phyloP scores from a whole-genome alignment of 2,113 vertebrate species.

The Halichoeres trimaculatus region DNA sequence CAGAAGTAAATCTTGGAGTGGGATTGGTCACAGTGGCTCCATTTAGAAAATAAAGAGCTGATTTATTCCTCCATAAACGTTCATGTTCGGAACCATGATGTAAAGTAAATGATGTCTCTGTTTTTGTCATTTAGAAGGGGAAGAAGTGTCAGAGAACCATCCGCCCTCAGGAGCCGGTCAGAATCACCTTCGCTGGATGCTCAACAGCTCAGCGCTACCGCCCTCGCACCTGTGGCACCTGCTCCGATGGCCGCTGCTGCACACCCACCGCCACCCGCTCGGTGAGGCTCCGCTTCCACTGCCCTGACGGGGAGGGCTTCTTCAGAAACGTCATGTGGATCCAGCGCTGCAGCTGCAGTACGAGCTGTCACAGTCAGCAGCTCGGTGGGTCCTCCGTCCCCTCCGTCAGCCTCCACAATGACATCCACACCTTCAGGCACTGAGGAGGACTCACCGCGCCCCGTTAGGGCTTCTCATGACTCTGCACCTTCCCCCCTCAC shows the following conservation, averaged over 20 bases:
- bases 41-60: neutral
- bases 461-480: neutral
- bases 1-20: too few species aligned
- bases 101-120: neutral
- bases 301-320: slow-evolving; percentile 75
- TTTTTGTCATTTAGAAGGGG: slow-evolving; percentile 56
- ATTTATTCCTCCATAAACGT: neutral
- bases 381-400: slow-evolving; percentile 33
- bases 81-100: neutral
- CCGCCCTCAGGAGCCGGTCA: slow-evolving; percentile 61
- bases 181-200: slow-evolving; percentile 78
- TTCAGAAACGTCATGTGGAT: slow-evolving; percentile 81
- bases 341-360: slow-evolving; percentile 77
- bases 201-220: slow-evolving; percentile 67
- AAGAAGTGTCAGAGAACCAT: slow-evolving; percentile 77
- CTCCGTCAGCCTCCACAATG: slow-evolving; percentile 78
- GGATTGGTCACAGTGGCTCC: too few species aligned
- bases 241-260: slow-evolving; percentile 78
- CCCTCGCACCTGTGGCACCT: slow-evolving; percentile 78
- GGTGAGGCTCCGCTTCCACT: slow-evolving; percentile 77
- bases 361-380: slow-evolving; percentile 26
- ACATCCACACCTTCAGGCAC: slow-evolving; percentile 82
- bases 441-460: slow-evolving; percentile 31
- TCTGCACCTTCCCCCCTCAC: neutral
- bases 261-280: slow-evolving; percentile 73